Evolutionary conservation across 2,113 vertebrate species (phyloP), one percentile per base, ranked within the genome.

Genomic region (Hemiprocne comata): DNA sequence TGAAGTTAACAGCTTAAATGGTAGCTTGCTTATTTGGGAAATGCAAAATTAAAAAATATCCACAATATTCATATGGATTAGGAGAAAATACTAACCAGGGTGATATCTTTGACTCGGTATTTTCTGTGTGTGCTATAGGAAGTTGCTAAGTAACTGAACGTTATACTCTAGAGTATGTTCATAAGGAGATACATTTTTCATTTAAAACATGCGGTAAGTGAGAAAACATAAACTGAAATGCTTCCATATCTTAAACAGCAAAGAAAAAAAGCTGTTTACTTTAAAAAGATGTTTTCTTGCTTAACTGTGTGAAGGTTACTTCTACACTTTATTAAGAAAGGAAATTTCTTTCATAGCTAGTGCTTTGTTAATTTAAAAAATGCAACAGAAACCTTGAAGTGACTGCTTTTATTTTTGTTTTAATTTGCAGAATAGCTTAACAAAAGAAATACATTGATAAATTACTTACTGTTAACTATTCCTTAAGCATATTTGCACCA

Each of bases 131-230:
- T 69, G 34, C 67, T 90, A 36, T 57, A 90, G 85, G 91, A 90
- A 87, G 89, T 95, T 96, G 89, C 95, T 89, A 92, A 94, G 87
- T 95, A 95, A 93, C 93, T 81, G 76, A 77, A 53, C 61, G 26
- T 78, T 93, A 7, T 61, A 66, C 34, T 75, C 18, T 31, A 44
- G 65, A 77, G 25, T 74, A 10, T 62, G 31, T 80, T 89, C 51
- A 65, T 21, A 17, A 66, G 64, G 74, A 74, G 70, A 67, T 71
- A 62, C 0, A 34, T 91, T 96, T 95, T 97, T 87, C 36, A 55
- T 80, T 90, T 53, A 20, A 72, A 86, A 83, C 65, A 11, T 67
- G 57, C 29, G 60, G n/a, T 71, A 62, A 9, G 36, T 87, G 34
- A 80, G 77, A 90, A 89, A 86, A 78, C 74, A 61, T 6, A 44